Percentiles rank a stretch among this genome's conserved stretches.
phyloP scores from a whole-genome alignment of 2,113 vertebrate species.

The Polyodon spathula region DNA sequence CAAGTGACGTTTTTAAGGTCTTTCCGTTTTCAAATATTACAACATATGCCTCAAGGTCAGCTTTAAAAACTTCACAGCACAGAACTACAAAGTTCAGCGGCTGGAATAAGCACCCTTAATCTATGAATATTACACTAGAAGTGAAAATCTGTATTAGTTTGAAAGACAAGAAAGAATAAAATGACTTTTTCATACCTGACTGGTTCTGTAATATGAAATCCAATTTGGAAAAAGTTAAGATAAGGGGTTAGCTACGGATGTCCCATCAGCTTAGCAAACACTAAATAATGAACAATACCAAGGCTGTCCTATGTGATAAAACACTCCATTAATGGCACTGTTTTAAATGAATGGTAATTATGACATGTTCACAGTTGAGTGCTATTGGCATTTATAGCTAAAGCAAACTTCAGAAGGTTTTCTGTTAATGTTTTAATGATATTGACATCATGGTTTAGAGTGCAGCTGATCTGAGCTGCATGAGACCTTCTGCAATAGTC shows the following conservation, averaged over 20 bases:
- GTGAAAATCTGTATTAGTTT: conserved; percentile 53
- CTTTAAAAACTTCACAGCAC: conserved; percentile 15
- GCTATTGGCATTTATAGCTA: conserved; percentile 54
- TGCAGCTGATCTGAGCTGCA: not conserved
- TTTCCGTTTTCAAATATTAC: conserved; percentile 3
- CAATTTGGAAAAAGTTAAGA: conserved; percentile 83
- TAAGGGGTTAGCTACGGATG: conserved; percentile 67
- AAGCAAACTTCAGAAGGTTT: conserved; percentile 12
- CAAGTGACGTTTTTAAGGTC: not conserved
- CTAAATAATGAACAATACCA: conserved; percentile 84
- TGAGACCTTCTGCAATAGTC: too few relatives aligned
- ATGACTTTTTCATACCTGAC: conserved; percentile 92
- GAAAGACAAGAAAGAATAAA: conserved; percentile 74
- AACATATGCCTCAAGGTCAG: conserved; percentile 20
- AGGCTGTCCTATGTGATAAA: conserved; percentile 84
- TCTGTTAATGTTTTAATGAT: conserved; percentile 15
- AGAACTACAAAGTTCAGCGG: conserved; percentile 26
- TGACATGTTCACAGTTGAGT: conserved; percentile 63
- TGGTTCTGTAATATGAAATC: conserved; percentile 85
- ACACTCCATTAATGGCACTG: conserved; percentile 74
- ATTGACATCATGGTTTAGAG: not conserved
- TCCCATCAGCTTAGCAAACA: conserved; percentile 91
- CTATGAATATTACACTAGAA: conserved; percentile 49
- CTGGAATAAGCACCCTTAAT: conserved; percentile 43
- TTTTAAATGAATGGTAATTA: conserved; percentile 88